Percentiles rank a stretch among this genome's conserved stretches.
Conservation (phyloP, 2,888 invertebrate genomes). For the Agriopis leucophaearia region DNA sequence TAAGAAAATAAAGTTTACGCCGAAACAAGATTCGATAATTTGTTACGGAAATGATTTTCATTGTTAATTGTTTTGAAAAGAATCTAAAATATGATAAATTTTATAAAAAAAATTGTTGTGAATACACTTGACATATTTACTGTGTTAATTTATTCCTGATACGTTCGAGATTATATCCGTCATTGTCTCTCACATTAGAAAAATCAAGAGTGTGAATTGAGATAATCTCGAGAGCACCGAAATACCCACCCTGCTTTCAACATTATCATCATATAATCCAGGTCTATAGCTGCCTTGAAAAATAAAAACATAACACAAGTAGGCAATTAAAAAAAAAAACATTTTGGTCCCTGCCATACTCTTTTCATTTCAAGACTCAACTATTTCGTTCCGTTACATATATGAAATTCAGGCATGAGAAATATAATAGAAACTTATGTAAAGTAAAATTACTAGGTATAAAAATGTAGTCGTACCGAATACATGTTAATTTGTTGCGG, state of each 20-base stretch:
- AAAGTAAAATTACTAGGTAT: constrained; percentile 78
- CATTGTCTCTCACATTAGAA: too few species aligned
- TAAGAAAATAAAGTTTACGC: too few species aligned
- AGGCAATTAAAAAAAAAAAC: not conserved
- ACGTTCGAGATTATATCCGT: too few species aligned
- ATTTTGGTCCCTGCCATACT: too few species aligned
- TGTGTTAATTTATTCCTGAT: not conserved
- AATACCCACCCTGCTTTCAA: not conserved
- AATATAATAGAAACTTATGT: constrained; percentile 64
- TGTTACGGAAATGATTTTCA: not conserved
- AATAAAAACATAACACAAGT: not conserved
- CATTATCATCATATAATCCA: not conserved
- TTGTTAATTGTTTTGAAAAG: not conserved
- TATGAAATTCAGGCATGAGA: constrained; percentile 40
- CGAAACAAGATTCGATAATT: too few species aligned
- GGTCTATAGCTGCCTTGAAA: not conserved
- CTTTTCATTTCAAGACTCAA: not conserved
- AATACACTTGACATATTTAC: not conserved
- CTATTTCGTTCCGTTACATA: constrained; percentile 40
- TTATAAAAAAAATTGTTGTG: not conserved
- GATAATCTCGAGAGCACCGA: too few species aligned
- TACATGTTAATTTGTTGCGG: constrained; percentile 87
- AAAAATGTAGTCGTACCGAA: constrained; percentile 83
- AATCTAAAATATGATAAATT: not conserved
- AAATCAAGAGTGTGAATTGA: too few species aligned